Evolutionary conservation across 2,797 vertebrate species (phyloP).

Genomic region (Lophotriccus pileatus): DNA sequence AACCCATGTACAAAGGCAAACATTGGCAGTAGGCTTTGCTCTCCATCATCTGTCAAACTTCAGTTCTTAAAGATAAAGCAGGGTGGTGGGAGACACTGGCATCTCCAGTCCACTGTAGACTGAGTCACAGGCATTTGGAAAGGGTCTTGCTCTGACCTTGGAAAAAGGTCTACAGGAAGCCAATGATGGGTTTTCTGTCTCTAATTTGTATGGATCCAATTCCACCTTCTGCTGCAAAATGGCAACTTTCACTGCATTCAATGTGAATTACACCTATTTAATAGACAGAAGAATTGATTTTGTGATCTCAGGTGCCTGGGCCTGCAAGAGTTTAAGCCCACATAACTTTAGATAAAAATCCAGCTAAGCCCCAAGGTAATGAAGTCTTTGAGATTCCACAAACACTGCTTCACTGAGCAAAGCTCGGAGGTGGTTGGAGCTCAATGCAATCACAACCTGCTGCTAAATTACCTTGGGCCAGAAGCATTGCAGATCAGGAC

Average conservation of each 20-base stretch:
- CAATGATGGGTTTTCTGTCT: not conserved
- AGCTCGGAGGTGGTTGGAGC: not conserved
- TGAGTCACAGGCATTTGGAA: not conserved
- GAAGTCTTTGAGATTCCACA: conserved; percentile 28
- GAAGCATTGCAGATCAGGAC: not conserved
- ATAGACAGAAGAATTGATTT: conserved; percentile 44
- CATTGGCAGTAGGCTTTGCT: not conserved
- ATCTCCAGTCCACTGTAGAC: not conserved
- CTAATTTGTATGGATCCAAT: conserved; percentile 8
- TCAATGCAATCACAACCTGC: not conserved
- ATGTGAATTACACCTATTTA: conserved; percentile 54
- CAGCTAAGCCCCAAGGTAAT: conserved; percentile 29
- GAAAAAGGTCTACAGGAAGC: not conserved
- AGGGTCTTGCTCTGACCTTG: not conserved
- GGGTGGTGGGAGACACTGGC: not conserved
- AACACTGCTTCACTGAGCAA: conserved; percentile 19
- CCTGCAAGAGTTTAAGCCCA: conserved; percentile 32
- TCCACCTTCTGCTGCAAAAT: not conserved
- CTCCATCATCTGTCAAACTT: not conserved
- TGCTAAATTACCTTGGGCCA: conserved; percentile 30
- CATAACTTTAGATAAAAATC: conserved; percentile 43
- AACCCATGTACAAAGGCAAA: not conserved
- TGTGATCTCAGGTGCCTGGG: not conserved
- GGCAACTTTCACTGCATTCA: not conserved
- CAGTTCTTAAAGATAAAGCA: not conserved